Base-by-base conservation (phyloP, 1,140 invertebrate species). In the Nephotettix cincticeps region DNA sequence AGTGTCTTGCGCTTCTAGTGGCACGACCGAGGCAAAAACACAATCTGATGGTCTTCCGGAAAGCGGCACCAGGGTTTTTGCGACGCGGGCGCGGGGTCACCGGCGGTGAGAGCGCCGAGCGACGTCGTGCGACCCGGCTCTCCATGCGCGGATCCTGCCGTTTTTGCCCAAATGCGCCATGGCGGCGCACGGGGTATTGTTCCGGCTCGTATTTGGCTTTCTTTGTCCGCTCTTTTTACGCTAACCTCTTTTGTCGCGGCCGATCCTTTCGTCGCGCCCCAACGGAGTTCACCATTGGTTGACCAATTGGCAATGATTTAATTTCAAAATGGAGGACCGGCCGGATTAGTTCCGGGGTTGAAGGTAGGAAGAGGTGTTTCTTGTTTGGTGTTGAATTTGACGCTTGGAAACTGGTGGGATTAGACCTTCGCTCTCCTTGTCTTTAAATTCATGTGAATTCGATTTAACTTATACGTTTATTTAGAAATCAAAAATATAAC, bases 271-370 rank as follows among this genome's bases (percentile, higher is more conserved):
- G 64, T 43, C 64, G 1, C 64, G 64, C 32, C 6, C 36, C 32
- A 67, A 23, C 40, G 63, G 32, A 27, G 2, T 67, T 67, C 32
- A 14, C 64, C 32, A 67, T 67, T 67, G 64, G 64, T 40, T 67
- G 64, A 67, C 64, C 64, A 67, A 67, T 67, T 67, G 64, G 64
- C 64, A 43, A 67, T 43, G 63, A 65, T 65, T 65, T 65, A 36
- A 32, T 32, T 65, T 65, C 63, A 43, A 65, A 32, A 65, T 36
- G 36, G 36, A 11, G 63, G 63, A 13, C 23, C 11, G 6, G 58
- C 3, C 3, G 6, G 47, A n/a, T n/a, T n/a, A n/a, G n/a, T n/a
- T n/a, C n/a, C n/a, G n/a, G n/a, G n/a, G n/a, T n/a, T n/a, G n/a
- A n/a, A n/a, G n/a, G n/a, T n/a, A n/a, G n/a, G n/a, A n/a, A n/a